phyloP scores from a whole-genome alignment of 1,140 invertebrate genomes.

The Megalonaias nervosa region DNA sequence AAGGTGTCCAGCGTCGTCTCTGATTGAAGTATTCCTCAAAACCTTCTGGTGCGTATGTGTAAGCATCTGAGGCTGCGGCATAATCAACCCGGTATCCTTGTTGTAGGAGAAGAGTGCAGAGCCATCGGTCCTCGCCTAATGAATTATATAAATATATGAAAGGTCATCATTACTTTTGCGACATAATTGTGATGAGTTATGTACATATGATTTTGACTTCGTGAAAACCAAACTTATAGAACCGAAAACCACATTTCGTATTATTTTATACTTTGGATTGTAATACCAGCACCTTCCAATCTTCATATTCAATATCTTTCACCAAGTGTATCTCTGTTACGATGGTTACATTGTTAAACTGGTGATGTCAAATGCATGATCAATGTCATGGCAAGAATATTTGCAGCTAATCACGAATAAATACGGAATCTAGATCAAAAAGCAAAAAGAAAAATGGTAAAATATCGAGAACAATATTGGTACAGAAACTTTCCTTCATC shows the following conservation, averaged over 20 bases:
- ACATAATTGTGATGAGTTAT: not conserved
- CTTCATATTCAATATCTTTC: not conserved
- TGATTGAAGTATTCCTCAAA: slow-evolving; percentile 78
- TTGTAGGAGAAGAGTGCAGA: slow-evolving; percentile 94
- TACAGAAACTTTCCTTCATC: no score
- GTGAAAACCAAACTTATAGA: not conserved
- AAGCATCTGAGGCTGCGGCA: slow-evolving; percentile 97
- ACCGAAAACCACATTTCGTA: not conserved
- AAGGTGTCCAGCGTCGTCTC: slow-evolving; percentile 78
- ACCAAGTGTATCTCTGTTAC: not conserved
- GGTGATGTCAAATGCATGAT: no score
- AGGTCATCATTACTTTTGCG: not conserved
- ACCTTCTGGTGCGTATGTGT: slow-evolving; percentile 91
- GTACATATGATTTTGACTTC: not conserved
- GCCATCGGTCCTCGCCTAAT: slow-evolving; percentile 79
- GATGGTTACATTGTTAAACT: no score
- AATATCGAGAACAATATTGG: no score
- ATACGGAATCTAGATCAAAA: no score
- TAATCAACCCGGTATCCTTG: slow-evolving; percentile 98
- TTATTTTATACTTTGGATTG: not conserved
- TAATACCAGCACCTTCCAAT: not conserved
- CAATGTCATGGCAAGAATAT: no score
- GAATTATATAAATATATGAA: slow-evolving; percentile 4
- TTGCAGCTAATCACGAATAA: no score
- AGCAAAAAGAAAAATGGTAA: no score